These are phyloP conservation scores for Pemphredon lugubris DNA, from an alignment of 2,888 invertebrate species.

Conservation along the genomic window DNA sequence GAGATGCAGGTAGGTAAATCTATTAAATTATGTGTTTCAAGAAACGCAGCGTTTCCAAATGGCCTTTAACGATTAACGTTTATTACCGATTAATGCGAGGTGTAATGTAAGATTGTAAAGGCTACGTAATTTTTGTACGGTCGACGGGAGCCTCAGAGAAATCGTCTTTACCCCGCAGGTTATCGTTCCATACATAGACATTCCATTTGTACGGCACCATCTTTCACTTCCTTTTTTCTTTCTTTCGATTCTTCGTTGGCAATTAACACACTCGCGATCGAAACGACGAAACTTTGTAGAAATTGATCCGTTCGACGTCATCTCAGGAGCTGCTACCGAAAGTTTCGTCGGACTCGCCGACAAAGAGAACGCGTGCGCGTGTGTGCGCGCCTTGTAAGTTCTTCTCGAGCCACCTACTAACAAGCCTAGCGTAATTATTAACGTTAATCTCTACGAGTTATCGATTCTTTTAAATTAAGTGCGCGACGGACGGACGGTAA, in stretches of 20 bases:
- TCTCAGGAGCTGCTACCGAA: too few species aligned
- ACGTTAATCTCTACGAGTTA: constrained; percentile 47
- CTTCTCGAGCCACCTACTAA: constrained; percentile 43
- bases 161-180: constrained; percentile 56
- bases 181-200: constrained; percentile 76
- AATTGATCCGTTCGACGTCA: too few species aligned
- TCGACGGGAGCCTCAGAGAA: constrained; percentile 68
- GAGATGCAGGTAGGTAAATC: constrained; percentile 63
- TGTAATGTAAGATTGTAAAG: constrained; percentile 61
- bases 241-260: constrained; percentile 29
- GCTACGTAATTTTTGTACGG: constrained; percentile 57
- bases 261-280: neutral
- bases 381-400: neutral
- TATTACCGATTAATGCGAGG: constrained; percentile 51
- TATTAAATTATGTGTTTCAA: constrained; percentile 64
- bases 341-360: too few species aligned
- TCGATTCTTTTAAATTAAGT: constrained; percentile 53
- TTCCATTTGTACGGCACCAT: constrained; percentile 71
- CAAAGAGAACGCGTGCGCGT: too few species aligned
- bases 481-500: constrained; percentile 47
- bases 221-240: constrained; percentile 23
- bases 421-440: constrained; percentile 58
- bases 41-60: constrained; percentile 67
- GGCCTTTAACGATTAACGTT: constrained; percentile 65
- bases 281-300: neutral